Evolutionary conservation across 2,113 vertebrate genomes (phyloP).

Genomic region (Numenius arquata): DNA sequence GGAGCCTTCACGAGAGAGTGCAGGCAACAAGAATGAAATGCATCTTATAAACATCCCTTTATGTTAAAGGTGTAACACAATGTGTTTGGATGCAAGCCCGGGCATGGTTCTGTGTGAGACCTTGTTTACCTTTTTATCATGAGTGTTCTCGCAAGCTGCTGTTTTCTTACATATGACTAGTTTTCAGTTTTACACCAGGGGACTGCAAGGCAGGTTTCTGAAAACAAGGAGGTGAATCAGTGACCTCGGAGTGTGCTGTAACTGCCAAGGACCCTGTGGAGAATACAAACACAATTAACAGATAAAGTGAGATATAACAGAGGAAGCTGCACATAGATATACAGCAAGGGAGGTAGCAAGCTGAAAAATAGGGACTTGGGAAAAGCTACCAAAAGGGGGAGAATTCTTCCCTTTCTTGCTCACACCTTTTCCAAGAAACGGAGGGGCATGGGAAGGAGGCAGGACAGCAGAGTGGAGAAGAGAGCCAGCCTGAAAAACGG

Average conservation of each 20-base stretch:
- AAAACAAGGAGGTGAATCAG: not conserved
- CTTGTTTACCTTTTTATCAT: not conserved
- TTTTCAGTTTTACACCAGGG: not conserved
- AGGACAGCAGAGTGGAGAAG: not conserved
- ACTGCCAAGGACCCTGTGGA: not conserved
- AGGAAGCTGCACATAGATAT: not conserved
- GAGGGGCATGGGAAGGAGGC: accelerated
- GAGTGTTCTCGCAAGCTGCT: not conserved
- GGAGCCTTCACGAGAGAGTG: not conserved
- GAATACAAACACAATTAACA: not conserved
- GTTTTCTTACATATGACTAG: not conserved
- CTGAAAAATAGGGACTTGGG: not conserved
- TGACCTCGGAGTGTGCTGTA: not conserved
- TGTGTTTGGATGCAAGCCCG: not conserved
- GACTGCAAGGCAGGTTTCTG: not conserved
- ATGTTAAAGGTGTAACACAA: not conserved
- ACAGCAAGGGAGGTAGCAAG: not conserved
- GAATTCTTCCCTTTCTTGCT: not conserved
- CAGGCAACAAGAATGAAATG: not conserved
- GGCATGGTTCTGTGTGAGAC: not conserved
- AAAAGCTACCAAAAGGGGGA: not conserved
- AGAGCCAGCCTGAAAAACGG: not conserved
- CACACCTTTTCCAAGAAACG: not conserved
- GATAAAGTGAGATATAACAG: not conserved
- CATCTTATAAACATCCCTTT: not conserved